These are phyloP conservation scores for Sanderia malayensis DNA, from an alignment of 30 jellyfish, hydroid and myxozoan genomes.

Conservation along the genomic window DNA sequence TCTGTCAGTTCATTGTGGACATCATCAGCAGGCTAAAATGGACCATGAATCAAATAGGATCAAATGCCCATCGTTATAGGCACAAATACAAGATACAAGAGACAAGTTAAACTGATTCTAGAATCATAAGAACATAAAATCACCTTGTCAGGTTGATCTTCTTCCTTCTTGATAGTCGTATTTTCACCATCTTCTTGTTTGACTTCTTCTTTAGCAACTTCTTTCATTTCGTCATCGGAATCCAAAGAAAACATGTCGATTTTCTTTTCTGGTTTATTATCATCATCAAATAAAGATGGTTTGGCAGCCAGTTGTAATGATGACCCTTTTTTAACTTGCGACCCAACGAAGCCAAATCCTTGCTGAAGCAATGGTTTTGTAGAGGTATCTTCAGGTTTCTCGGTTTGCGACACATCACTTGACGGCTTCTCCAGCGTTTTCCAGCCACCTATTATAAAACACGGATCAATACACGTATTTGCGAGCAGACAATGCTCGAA, in stretches of 20 bases:
- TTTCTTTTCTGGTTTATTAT: slow-evolving; percentile 47
- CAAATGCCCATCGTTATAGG: too few relatives aligned
- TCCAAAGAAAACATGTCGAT: slow-evolving; percentile 56
- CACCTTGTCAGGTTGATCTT: too few relatives aligned
- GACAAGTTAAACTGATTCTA: too few relatives aligned
- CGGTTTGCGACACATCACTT: background rate
- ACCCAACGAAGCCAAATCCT: slow-evolving; percentile 51
- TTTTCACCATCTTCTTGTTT: slow-evolving; percentile 1
- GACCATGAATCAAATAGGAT: background rate
- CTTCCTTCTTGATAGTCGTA: background rate
- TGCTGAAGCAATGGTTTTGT: slow-evolving; percentile 18
- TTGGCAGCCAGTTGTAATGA: slow-evolving; percentile 39
- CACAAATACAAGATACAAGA: too few relatives aligned
- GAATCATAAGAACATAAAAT: too few relatives aligned
- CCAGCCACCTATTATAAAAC: slow-evolving; percentile 60
- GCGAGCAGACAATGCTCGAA: too few relatives aligned
- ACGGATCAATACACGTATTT: too few relatives aligned
- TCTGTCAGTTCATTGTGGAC: background rate
- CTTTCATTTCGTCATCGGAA: slow-evolving; percentile 21
- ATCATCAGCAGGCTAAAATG: background rate
- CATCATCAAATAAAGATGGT: slow-evolving; percentile 57
- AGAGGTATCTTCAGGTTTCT: background rate
- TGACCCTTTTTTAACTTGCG: slow-evolving; percentile 21
- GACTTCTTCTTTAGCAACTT: background rate
- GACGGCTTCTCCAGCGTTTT: slow-evolving; percentile 11